A percentile compares a stretch with the other conserved stretches of the same genome.
Conservation (phyloP, 2,113 vertebrate genomes). For the Numida meleagris region DNA sequence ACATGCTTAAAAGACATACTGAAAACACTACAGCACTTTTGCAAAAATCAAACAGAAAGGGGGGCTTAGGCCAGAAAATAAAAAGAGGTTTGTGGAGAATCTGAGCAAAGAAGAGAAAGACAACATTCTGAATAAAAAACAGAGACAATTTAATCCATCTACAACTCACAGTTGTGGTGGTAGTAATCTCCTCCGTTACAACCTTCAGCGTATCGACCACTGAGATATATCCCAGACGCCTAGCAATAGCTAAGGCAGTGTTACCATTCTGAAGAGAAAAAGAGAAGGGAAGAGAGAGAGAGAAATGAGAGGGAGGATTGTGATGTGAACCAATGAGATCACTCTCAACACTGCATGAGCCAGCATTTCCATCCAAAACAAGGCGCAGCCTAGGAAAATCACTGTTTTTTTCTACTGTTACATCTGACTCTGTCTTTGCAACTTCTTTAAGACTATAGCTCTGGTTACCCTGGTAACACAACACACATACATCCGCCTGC, state of each 20-base stretch:
- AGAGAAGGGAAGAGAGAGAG: constrained; percentile 20
- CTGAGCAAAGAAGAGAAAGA: background rate
- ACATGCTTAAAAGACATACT: background rate
- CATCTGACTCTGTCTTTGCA: constrained; percentile 78
- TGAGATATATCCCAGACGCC: constrained; percentile 96
- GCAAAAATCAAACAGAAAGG: background rate
- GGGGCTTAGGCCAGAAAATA: background rate
- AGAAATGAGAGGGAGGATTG: constrained; percentile 59
- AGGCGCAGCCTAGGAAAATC: constrained; percentile 78
- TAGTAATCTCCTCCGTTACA: constrained; percentile 94
- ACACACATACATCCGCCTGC: constrained; percentile 80
- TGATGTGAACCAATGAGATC: constrained; percentile 76
- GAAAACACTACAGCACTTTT: background rate
- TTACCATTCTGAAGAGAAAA: constrained; percentile 90
- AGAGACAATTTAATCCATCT: background rate
- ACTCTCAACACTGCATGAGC: constrained; percentile 71
- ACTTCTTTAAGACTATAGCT: constrained; percentile 76
- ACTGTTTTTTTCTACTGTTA: constrained; percentile 65
- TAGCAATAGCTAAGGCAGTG: constrained; percentile 95
- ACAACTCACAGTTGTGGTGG: constrained; percentile 90
- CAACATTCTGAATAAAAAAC: background rate
- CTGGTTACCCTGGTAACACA: constrained; percentile 81
- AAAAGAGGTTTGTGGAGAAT: background rate
- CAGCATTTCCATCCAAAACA: constrained; percentile 84
- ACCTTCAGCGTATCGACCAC: constrained; percentile 98